phyloP scores from a whole-genome alignment of 2,888 invertebrate genomes.

The Aleiodes testaceus region DNA sequence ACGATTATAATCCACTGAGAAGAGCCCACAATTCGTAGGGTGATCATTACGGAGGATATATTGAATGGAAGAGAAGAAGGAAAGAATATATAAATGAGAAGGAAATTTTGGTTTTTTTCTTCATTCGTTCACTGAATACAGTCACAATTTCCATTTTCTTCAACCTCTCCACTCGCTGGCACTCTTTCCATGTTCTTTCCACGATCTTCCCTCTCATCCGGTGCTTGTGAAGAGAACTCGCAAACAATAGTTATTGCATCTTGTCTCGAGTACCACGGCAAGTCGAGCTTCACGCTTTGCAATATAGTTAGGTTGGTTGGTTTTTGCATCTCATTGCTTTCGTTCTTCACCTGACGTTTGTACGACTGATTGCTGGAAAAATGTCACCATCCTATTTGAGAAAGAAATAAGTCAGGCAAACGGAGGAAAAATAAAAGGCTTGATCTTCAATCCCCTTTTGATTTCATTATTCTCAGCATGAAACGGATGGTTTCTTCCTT shows the following conservation, averaged over 20 bases:
- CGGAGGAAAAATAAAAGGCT: too few relatives aligned
- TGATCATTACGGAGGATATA: not conserved
- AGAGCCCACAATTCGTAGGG: not conserved
- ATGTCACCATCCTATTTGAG: not conserved
- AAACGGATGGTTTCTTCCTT: not conserved
- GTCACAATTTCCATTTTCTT: not conserved
- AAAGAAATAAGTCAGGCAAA: too few relatives aligned
- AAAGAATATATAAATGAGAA: not conserved
- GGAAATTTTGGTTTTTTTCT: not conserved
- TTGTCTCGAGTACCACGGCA: constrained; percentile 8
- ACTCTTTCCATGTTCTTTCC: not conserved
- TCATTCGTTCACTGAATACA: not conserved
- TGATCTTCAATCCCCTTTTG: too few relatives aligned
- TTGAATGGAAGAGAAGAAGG: constrained; percentile 4
- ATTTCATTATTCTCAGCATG: too few relatives aligned
- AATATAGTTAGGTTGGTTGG: not conserved
- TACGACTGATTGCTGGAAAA: constrained; percentile 4
- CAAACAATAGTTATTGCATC: constrained; percentile 29
- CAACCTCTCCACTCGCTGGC: constrained; percentile 1
- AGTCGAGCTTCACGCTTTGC: not conserved
- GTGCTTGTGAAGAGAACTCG: not conserved
- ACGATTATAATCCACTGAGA: not conserved
- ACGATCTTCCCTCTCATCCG: constrained; percentile 12
- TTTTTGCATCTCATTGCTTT: constrained; percentile 9
- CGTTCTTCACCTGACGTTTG: not conserved